These are phyloP conservation scores for Drosophila aldrichi DNA, from an alignment of 2,888 invertebrate species.

Conservation along the genomic window DNA sequence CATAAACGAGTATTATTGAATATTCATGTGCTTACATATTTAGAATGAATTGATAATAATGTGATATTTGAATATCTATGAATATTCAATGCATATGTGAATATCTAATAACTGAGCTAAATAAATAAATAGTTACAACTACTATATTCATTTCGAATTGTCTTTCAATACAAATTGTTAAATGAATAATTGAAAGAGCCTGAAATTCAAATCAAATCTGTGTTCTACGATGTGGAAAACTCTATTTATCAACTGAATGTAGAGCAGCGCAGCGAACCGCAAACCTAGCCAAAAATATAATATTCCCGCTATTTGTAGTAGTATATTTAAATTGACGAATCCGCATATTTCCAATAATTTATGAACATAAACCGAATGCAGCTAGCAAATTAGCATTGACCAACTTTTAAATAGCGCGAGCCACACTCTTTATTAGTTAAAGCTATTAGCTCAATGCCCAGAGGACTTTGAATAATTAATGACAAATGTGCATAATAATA, in stretches of 20 bases:
- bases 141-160: background rate
- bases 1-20: background rate
- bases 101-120: background rate
- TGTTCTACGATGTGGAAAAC: background rate
- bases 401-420: background rate
- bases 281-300: background rate
- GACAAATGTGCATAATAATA: conserved; percentile 4
- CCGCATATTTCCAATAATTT: background rate
- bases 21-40: background rate
- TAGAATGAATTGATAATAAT: background rate
- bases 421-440: background rate
- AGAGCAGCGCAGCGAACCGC: background rate
- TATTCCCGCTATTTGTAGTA: background rate
- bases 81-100: background rate
- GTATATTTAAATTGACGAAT: too few species aligned
- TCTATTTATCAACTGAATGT: background rate
- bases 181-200: background rate
- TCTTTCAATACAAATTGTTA: background rate
- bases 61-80: background rate
- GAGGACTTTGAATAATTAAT: conserved; percentile 16
- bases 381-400: background rate
- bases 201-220: background rate
- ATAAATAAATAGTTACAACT: background rate
- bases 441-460: conserved; percentile 3
- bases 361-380: background rate